These are phyloP conservation scores for Nothocercus nigrocapillus DNA, from an alignment of 2,113 vertebrate genomes.

Conservation along the genomic window DNA sequence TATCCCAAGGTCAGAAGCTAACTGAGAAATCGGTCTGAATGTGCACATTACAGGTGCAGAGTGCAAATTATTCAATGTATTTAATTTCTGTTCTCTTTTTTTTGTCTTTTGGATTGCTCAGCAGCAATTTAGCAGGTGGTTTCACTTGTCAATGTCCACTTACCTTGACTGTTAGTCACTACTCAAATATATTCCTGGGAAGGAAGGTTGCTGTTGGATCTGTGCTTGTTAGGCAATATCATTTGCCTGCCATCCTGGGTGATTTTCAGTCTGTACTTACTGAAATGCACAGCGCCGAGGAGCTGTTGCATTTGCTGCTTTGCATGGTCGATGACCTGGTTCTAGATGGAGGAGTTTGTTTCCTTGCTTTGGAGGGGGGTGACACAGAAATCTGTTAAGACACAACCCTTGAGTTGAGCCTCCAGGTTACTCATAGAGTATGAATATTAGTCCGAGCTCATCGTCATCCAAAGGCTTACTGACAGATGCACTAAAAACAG, in stretches of 20 bases:
- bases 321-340: neutral
- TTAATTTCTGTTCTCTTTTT: neutral
- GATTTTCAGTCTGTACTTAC: neutral
- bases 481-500: accelerated
- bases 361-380: neutral
- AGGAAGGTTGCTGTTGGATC: neutral
- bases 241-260: neutral
- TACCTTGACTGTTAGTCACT: neutral
- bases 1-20: neutral
- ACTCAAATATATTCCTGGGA: neutral
- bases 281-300: neutral
- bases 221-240: neutral
- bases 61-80: neutral
- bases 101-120: neutral
- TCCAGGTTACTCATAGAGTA: neutral
- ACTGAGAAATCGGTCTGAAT: neutral
- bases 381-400: neutral
- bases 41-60: neutral
- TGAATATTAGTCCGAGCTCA: accelerated
- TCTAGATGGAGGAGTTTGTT: accelerated
- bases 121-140: neutral
- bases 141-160: neutral
- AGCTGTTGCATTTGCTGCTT: neutral
- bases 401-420: neutral
- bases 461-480: accelerated